phyloP scores from a whole-genome alignment of 2,888 invertebrate genomes.

The Byasa hedistus region DNA sequence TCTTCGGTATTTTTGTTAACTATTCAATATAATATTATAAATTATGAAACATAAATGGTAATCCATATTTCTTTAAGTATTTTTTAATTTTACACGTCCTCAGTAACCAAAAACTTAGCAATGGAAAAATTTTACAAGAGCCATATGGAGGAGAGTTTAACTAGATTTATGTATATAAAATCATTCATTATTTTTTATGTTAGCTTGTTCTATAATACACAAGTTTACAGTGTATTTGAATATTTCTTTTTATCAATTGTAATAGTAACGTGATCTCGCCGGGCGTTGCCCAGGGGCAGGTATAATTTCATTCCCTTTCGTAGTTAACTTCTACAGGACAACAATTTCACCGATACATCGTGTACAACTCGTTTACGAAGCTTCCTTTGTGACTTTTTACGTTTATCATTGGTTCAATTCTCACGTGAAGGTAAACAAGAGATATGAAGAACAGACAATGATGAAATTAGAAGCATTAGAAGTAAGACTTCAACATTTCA shows the following conservation, averaged over 20 bases:
- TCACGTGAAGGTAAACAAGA: slow-evolving; percentile 14
- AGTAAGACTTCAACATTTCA: not conserved
- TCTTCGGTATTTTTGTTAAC: no score
- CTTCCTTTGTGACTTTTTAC: slow-evolving; percentile 30
- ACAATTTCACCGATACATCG: slow-evolving; percentile 28
- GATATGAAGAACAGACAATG: no score
- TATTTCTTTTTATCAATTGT: slow-evolving; percentile 23
- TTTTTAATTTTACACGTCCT: no score
- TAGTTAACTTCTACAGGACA: slow-evolving; percentile 25
- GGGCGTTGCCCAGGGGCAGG: slow-evolving; percentile 14
- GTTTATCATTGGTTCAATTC: slow-evolving; percentile 24
- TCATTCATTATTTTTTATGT: no score
- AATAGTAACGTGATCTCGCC: slow-evolving; percentile 22
- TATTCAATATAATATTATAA: no score
- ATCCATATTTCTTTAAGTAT: no score
- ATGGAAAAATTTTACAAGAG: no score
- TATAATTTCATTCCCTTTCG: slow-evolving; percentile 28
- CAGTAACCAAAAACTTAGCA: no score
- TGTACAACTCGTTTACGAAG: slow-evolving; percentile 30
- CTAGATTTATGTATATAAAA: no score
- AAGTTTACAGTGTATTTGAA: slow-evolving; percentile 12
- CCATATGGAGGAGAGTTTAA: no score
- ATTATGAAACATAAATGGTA: no score
- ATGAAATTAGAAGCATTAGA: no score
- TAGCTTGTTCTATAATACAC: not conserved